Percentiles rank a stretch among this genome's conserved stretches.
Conservation (phyloP, 2,113 vertebrate species). For the Chlamydotis undulata region DNA sequence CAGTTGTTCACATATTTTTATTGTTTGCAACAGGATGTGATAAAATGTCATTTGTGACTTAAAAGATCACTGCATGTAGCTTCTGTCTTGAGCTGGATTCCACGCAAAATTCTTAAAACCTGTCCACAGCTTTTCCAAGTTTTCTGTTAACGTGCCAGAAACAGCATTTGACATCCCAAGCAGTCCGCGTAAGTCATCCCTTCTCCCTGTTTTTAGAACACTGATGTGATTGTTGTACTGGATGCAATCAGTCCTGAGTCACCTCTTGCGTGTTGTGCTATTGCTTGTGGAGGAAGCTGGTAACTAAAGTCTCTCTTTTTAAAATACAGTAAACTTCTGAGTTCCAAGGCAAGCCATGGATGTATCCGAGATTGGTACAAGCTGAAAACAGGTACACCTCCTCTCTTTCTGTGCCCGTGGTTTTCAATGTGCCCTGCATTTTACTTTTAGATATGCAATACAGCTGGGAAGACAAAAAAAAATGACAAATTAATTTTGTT, state of each 20-base stretch:
- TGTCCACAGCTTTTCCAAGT: background rate
- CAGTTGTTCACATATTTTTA: background rate
- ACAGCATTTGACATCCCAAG: background rate
- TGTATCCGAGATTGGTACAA: background rate
- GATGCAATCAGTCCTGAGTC: background rate
- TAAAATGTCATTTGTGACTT: background rate
- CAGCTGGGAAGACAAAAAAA: background rate
- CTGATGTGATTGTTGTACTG: fast-evolving
- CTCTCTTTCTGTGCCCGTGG: background rate
- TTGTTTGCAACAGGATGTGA: background rate
- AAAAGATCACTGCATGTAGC: fast-evolving
- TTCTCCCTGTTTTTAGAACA: background rate
- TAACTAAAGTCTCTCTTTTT: background rate
- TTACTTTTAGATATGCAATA: background rate
- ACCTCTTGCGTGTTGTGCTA: background rate
- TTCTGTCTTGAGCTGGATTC: background rate
- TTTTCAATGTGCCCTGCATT: background rate
- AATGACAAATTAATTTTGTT: background rate
- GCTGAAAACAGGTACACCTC: background rate
- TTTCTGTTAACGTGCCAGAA: background rate
- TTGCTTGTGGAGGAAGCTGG: background rate
- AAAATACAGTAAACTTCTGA: background rate
- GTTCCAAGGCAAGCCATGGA: background rate
- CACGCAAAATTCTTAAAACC: background rate
- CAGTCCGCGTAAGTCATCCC: fast-evolving